These are phyloP conservation scores for Cirrhinus mrigala DNA, from an alignment of 2,797 vertebrate genomes.

Conservation along the genomic window DNA sequence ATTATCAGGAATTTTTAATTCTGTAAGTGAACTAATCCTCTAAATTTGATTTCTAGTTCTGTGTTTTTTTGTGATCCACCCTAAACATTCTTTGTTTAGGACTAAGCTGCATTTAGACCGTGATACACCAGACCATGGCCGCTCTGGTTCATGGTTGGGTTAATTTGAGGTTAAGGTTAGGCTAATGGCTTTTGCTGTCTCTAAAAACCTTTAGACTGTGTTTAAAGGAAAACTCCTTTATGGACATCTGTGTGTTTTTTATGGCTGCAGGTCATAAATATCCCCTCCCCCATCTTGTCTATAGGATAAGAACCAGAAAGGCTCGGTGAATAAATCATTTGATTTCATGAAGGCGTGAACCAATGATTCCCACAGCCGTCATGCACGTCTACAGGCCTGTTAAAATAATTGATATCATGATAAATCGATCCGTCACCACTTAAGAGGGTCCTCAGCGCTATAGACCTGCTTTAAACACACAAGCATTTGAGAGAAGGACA, in stretches of 20 bases:
- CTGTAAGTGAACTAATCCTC: no score
- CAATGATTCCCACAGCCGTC: conserved; percentile 65
- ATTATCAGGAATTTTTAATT: no score
- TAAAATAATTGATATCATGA: conserved; percentile 67
- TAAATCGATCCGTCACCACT: conserved; percentile 65
- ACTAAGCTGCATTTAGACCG: not conserved
- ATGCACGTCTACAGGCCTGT: conserved; percentile 63
- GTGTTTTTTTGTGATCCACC: not conserved
- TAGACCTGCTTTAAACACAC: conserved; percentile 61
- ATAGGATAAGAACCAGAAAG: conserved; percentile 40
- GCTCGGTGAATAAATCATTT: conserved; percentile 65
- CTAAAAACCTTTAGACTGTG: conserved; percentile 33
- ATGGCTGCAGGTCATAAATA: conserved; percentile 49
- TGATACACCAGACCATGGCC: not conserved
- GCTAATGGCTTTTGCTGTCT: conserved; percentile 39
- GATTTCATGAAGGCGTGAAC: conserved; percentile 64
- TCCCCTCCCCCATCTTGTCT: conserved; percentile 21
- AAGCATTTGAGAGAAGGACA: conserved; percentile 34
- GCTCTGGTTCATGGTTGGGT: conserved; percentile 33
- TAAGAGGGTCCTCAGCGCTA: conserved; percentile 38
- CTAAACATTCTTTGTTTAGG: not conserved
- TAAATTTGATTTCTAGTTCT: not conserved
- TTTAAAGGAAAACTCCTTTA: conserved; percentile 34
- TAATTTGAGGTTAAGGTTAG: conserved; percentile 39
- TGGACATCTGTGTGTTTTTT: not conserved